Base-by-base conservation (phyloP, 2,888 invertebrate genomes). In the Heliconius ismenius region DNA sequence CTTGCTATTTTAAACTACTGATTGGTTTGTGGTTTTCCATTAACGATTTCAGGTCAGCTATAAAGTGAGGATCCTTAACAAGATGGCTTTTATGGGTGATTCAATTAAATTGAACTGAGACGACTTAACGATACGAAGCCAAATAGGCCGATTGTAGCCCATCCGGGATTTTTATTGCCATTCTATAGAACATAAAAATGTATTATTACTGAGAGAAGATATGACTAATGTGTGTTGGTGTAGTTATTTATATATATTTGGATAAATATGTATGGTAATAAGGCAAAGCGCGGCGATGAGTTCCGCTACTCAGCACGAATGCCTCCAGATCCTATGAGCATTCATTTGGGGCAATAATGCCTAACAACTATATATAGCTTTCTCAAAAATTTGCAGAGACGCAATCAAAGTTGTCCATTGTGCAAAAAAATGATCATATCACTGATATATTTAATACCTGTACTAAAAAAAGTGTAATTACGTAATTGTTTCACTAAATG, bases 51-150 rank as follows among this genome's bases (percentile, higher is more conserved):
- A 75, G 75, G 75, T 68, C 68, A 69, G 60, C 69, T 64, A 63
- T 76, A 73, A 75, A 78, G 36, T 21, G 26, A 69, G 76, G 62
- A 69, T 64, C 68, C 73, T 78, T 74, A 76, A 76, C 76, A 60
- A 76, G 69, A 78, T 69, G 62, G 64, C 43, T 78, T 78, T 78
- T 78, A 78, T 73, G 43, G 78, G 43, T 73, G 76, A 78, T 78
- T 76, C 76, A 78, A 76, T 78, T 73, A 78, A 68, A 64, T 49
- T 64, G 28, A 64, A 75, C 75, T 74, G 54, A 63, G 64, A 64
- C 54, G 49, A 75, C 26, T 70, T 58, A 64, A 64, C 75, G 69
- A 69, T 49, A 63, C 15, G 63, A 70, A 60, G 60, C 49, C 36
- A 64, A 76, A 74, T 32, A 64, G 63, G 49, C 24, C 13, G 68